Conservation (phyloP, 2,888 invertebrate species). For the Nemoura dubitans region DNA sequence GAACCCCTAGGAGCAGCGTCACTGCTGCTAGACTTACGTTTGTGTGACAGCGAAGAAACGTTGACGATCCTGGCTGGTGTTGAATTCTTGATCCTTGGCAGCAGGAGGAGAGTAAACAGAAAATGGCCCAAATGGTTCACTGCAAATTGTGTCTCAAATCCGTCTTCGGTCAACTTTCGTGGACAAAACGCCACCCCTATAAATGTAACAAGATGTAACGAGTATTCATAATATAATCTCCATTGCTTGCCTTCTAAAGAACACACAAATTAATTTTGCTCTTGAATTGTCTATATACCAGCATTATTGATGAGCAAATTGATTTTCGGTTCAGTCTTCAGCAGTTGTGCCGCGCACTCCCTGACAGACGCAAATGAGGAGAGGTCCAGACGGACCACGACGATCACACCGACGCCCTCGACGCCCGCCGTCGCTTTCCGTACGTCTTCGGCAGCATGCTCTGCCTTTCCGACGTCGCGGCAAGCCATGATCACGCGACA, state of each 20-base stretch:
- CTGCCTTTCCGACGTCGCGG: constrained; percentile 57
- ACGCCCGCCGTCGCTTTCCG: constrained; percentile 55
- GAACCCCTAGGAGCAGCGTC: too few relatives aligned
- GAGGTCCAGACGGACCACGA: constrained; percentile 60
- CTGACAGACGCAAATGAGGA: constrained; percentile 66
- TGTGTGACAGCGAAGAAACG: constrained; percentile 68
- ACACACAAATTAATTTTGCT: too few relatives aligned
- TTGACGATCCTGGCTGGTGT: constrained; percentile 69
- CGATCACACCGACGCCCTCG: constrained; percentile 39
- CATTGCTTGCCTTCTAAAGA: too few relatives aligned
- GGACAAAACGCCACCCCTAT: constrained; percentile 62
- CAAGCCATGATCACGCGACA: constrained; percentile 56
- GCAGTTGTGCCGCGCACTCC: constrained; percentile 61
- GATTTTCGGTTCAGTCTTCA: constrained; percentile 54
- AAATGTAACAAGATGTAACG: background rate
- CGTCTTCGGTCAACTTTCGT: constrained; percentile 62
- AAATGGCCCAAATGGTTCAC: constrained; percentile 72
- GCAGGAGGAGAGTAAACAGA: constrained; percentile 67
- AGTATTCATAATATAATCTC: background rate
- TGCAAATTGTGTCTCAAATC: constrained; percentile 67
- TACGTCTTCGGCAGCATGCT: constrained; percentile 57
- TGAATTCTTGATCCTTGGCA: constrained; percentile 68
- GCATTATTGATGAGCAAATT: constrained; percentile 51
- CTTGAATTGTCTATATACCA: constrained; percentile 46
- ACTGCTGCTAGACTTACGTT: background rate